These are phyloP conservation scores for Lepidocyrtoides sp. DNA, from an alignment of 2,888 invertebrate species.

Conservation along the genomic window DNA sequence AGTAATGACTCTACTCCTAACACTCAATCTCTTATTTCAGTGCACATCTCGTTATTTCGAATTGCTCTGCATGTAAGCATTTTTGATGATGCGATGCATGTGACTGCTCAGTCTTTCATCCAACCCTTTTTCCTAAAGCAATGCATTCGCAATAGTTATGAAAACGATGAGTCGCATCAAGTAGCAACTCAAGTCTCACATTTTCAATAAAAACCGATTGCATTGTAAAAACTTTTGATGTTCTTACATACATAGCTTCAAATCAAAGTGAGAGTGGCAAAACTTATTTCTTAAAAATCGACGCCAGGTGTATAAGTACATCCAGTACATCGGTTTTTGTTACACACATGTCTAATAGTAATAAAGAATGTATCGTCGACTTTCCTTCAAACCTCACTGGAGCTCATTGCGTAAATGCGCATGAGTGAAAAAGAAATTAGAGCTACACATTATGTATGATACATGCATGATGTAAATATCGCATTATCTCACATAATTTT, in stretches of 20 bases:
- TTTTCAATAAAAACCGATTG: slow-evolving; percentile 54
- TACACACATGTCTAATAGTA: neutral
- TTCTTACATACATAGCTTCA: no score
- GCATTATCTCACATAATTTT: no score
- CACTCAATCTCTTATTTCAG: slow-evolving; percentile 38
- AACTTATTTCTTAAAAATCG: neutral
- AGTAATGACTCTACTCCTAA: no score
- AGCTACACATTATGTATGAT: no score
- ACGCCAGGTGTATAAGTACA: slow-evolving; percentile 2
- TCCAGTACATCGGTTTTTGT: neutral
- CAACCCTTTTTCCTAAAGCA: slow-evolving; percentile 41
- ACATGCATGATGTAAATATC: no score
- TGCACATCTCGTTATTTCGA: slow-evolving; percentile 42
- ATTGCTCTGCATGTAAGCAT: neutral
- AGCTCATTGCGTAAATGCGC: no score
- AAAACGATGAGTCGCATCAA: slow-evolving; percentile 54
- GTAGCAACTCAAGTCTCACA: slow-evolving; percentile 40
- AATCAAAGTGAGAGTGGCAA: no score
- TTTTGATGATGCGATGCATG: neutral
- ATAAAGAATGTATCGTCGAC: no score
- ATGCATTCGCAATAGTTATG: slow-evolving; percentile 52
- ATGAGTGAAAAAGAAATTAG: no score
- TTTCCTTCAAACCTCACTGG: no score
- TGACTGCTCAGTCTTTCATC: neutral
- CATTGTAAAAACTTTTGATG: slow-evolving; percentile 36